These are phyloP conservation scores for Scaptomyza montana DNA, from an alignment of 1,140 invertebrate species.

Conservation along the genomic window DNA sequence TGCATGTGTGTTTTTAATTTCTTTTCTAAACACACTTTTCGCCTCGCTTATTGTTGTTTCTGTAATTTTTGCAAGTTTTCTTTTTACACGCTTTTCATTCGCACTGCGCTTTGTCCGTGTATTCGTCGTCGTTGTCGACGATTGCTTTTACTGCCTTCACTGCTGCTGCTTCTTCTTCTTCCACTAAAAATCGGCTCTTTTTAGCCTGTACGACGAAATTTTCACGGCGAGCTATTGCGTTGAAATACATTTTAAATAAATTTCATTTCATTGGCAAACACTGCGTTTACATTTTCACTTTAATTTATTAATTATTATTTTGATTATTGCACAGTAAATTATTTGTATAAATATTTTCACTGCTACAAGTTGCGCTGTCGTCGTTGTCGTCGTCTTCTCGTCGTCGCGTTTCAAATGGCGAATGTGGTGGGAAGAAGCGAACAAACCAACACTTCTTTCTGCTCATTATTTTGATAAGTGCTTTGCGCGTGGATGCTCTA, in stretches of 20 bases:
- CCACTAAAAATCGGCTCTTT: conserved; percentile 77
- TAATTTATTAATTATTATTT: conserved; percentile 45
- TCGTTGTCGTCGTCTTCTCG: conserved; percentile 47
- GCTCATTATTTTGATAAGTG: conserved; percentile 64
- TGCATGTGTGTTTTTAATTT: conserved; percentile 78
- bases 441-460: conserved; percentile 56
- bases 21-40: conserved; percentile 81
- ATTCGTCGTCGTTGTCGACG: conserved; percentile 62
- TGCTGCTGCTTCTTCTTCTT: conserved; percentile 67
- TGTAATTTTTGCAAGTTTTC: conserved; percentile 80
- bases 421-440: conserved; percentile 53
- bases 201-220: conserved; percentile 75
- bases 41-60: conserved; percentile 64
- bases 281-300: conserved; percentile 67
- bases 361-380: conserved; percentile 71
- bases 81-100: conserved; percentile 74
- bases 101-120: conserved; percentile 70
- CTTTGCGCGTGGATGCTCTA: conserved; percentile 35
- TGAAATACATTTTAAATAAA: conserved; percentile 72
- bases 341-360: conserved; percentile 74
- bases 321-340: conserved; percentile 58
- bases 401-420: conserved; percentile 56
- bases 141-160: conserved; percentile 72
- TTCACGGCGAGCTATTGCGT: conserved; percentile 63
- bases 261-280: conserved; percentile 68